Evolutionary conservation across 2,113 vertebrate species (phyloP), one percentile per base, ranked within the genome.

Genomic region (Mobula birostris): DNA sequence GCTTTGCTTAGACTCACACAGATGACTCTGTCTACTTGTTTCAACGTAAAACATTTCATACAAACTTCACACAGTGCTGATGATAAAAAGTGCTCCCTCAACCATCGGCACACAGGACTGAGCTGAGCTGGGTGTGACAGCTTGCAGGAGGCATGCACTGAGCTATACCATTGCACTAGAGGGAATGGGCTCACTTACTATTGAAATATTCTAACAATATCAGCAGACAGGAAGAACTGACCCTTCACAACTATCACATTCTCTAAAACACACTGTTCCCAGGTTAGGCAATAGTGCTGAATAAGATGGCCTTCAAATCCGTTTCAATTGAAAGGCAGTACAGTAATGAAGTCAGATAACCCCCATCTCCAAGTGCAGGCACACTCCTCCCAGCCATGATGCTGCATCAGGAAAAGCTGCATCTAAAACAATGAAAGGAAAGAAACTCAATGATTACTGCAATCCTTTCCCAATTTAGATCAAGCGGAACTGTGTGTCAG

Each of bases 131-230:
- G 83, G 14, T 7, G 58, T 12, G 12, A 63, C 83, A 61, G 83
- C 58, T 87, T 63, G 83, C 58, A 87, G 83, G 83, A 87, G 83
- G 83, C 61, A 58, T 29, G 83, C 58, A 63, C 56, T 61, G 58
- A 87, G 58, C 83, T n/a, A 61, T 87, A 87, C 83, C 83, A 87
- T 58, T 87, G 83, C 83, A 87, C 58, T 63, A 63, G 11, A 87
- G 83, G 83, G 83, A 61, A 87, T n/a, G 56, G 58, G 58, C 5
- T n/a, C 24, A 61, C 83, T 24, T 12, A 87, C 24, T 48, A 29
- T 87, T 87, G 24, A 2, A 87, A 87, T 87, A 29, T 61, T 27
- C 56, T 12, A 87, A 87, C 83, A 87, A 61, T 48, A 85, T 85
- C 56, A 85, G 48, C 82, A 85, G 83, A 11, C 56, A 87, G 29